Evolutionary conservation across 2,113 vertebrate genomes (phyloP).

Genomic region (Apistogramma diplotaenia): DNA sequence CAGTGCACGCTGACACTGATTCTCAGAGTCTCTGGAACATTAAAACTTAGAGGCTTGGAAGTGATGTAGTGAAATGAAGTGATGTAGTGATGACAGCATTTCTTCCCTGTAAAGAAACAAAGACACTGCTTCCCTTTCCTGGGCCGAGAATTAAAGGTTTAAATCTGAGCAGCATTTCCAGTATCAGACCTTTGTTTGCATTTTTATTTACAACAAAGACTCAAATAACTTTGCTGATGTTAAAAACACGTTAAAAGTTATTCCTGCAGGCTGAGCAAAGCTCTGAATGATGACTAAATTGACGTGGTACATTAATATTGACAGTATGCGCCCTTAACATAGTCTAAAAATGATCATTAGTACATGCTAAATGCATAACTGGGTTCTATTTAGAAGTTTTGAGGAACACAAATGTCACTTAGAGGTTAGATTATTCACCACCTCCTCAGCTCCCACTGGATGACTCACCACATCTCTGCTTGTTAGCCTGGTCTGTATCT

Average conservation of each 20-base stretch:
- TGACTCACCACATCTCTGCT: not conserved
- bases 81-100: too few species aligned
- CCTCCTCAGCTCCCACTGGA: not conserved
- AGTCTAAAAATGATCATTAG: not conserved
- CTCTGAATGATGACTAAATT: not conserved
- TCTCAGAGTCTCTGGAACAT: too few species aligned
- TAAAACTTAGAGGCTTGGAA: too few species aligned
- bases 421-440: not conserved
- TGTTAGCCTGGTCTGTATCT: not conserved
- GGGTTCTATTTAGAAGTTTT: not conserved
- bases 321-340: not conserved
- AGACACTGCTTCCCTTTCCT: not conserved
- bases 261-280: not conserved
- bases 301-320: not conserved
- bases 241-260: not conserved
- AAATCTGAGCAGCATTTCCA: not conserved
- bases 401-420: not conserved
- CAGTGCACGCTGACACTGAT: too few species aligned
- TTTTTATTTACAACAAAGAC: not conserved
- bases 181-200: not conserved
- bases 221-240: not conserved
- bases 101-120: too few species aligned
- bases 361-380: not conserved
- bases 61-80: too few species aligned
- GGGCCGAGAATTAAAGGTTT: not conserved